Base-by-base conservation (phyloP, 2,888 invertebrate species). In the Horisme vitalbata region DNA sequence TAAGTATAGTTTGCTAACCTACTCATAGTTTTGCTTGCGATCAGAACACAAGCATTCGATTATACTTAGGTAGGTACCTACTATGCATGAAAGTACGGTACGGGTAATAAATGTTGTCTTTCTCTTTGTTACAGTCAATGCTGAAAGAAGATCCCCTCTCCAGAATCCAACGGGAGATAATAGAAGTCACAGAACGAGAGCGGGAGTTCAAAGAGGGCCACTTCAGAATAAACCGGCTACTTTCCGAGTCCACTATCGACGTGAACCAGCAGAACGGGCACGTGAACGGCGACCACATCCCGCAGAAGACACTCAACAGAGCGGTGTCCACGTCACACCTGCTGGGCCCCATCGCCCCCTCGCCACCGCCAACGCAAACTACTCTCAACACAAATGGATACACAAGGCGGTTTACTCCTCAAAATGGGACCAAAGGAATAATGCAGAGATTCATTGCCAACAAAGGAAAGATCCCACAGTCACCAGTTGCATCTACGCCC, bases 141-240 rank as follows among this genome's bases (percentile, higher is more conserved):
- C 81, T 92, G 78, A 93, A 93, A 80, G 92, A 94, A 74, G 93
- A 94, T 83, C 95, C 95, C 56, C 89, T 95, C 68, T 92, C 93
- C 69, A 93, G 96, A 77, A 96, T 97, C 77, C 97, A 97, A 84
- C 93, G 94, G 71, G 97, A 97, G 91, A 96, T 97, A 66, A 93
- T 94, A 67, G 95, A 96, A 84, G 96, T 95, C 49, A 94, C 94
- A 39, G 93, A 95, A 68, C 91, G 96, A 57, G 97, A 97, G 81
- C 92, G 94, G 69, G 96, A 96, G 71, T 92, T 97, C 61, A 91
- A 93, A 60, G 93, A 92, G 63, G 92, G 92, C 11, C 90, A 86
- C 65, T 88, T 90, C 57, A 75, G 87, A 41, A 81, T 86, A 35
- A 86, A 79, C 59, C 70, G 90, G 35, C 79, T 90, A 21, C 55